Percentiles rank a stretch among this genome's conserved stretches.
These are phyloP conservation scores for Nycticorax nycticorax DNA, from an alignment of 2,113 vertebrate genomes.

Conservation along the genomic window DNA sequence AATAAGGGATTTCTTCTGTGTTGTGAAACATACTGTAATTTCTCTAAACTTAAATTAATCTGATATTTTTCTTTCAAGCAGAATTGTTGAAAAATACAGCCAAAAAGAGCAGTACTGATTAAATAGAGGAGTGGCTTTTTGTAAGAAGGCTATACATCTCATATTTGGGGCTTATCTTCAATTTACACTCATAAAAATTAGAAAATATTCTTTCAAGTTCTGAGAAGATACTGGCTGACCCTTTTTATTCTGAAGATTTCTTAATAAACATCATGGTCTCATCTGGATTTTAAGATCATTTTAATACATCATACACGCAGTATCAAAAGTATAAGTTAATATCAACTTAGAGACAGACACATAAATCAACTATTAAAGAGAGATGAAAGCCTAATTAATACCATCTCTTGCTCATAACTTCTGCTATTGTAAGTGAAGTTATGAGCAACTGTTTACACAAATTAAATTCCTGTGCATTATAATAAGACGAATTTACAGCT, in stretches of 20 bases:
- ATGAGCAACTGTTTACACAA: constrained; percentile 20
- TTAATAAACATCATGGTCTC: not conserved
- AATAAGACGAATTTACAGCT: constrained; percentile 18
- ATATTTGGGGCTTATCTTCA: not conserved
- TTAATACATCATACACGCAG: not conserved
- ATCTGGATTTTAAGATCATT: not conserved
- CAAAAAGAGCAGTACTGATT: not conserved
- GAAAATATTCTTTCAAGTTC: not conserved
- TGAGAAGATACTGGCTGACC: not conserved
- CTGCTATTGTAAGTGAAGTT: not conserved
- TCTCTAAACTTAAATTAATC: constrained; percentile 28
- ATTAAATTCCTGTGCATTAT: constrained; percentile 24
- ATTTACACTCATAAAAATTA: not conserved
- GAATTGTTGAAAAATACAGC: constrained; percentile 34
- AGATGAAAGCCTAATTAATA: constrained; percentile 20
- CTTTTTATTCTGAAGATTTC: not conserved
- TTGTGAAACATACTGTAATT: constrained; percentile 37
- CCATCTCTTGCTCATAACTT: not conserved
- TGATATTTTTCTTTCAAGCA: constrained; percentile 10
- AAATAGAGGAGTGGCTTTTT: not conserved
- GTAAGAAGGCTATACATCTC: not conserved
- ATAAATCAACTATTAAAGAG: constrained; percentile 6
- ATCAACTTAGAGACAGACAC: not conserved
- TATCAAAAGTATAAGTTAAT: not conserved
- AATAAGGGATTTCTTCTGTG: constrained; percentile 3